A percentile compares a stretch with the other conserved stretches of the same genome.
These are phyloP conservation scores for Clitarchus hookeri DNA, from an alignment of 2,888 invertebrate species.

Conservation along the genomic window DNA sequence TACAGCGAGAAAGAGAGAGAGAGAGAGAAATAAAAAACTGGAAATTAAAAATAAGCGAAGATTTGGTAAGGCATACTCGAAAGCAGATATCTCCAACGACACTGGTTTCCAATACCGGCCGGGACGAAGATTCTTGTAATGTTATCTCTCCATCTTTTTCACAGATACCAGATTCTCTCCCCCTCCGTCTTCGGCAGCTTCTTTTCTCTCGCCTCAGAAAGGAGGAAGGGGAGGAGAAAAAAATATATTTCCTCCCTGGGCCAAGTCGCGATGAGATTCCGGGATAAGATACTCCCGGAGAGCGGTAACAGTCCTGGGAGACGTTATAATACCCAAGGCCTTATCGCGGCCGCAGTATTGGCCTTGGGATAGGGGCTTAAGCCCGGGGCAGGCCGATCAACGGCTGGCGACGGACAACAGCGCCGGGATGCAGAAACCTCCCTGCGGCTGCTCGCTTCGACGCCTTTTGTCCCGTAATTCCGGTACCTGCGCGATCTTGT, in stretches of 20 bases:
- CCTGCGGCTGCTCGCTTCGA: neutral
- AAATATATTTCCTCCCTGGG: neutral
- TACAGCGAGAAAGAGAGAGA: neutral
- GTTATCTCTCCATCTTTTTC: slow-evolving; percentile 7
- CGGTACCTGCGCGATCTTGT: neutral
- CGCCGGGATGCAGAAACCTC: neutral
- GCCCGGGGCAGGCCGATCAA: neutral
- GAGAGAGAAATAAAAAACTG: neutral
- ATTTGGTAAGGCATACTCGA: neutral
- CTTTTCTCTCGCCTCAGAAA: neutral
- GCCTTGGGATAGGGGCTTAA: neutral
- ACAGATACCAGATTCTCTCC: neutral
- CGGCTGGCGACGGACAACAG: neutral
- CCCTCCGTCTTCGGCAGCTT: neutral
- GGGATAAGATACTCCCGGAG: slow-evolving; percentile 12
- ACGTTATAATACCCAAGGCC: slow-evolving; percentile 7
- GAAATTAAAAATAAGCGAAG: neutral
- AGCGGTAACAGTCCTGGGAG: neutral
- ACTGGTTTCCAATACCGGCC: neutral
- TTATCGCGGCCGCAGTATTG: neutral
- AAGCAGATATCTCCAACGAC: neutral
- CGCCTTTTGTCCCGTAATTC: slow-evolving; percentile 14
- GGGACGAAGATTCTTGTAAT: neutral
- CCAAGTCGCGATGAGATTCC: slow-evolving; percentile 1
- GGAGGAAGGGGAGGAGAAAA: neutral